Conservation (phyloP, 92 coral and sea anemone genomes). For the Epizoanthus scotinus region DNA sequence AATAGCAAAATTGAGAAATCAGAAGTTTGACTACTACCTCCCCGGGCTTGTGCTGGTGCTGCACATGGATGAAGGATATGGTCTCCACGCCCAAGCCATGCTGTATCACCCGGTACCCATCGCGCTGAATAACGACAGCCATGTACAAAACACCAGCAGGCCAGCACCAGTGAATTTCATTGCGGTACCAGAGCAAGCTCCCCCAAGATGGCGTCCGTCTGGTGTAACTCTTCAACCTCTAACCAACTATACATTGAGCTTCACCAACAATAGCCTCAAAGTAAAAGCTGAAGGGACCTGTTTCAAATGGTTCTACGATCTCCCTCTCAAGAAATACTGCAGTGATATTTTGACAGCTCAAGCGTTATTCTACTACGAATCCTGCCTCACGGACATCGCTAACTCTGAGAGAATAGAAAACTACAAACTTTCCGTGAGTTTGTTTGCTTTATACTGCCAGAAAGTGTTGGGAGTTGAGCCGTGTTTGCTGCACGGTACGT, state of each 20-base stretch:
- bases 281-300: constrained; percentile 43
- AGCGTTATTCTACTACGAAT: constrained; percentile 66
- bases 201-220: constrained; percentile 64
- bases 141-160: background rate
- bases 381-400: constrained; percentile 57
- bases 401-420: constrained; percentile 39
- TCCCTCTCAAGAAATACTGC: constrained; percentile 56
- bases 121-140: background rate
- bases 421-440: constrained; percentile 49
- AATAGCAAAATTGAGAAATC: constrained; percentile 26
- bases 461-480: constrained; percentile 40
- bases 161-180: constrained; percentile 25
- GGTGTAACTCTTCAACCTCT: constrained; percentile 54
- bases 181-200: constrained; percentile 26
- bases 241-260: constrained; percentile 56
- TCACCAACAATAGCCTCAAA: constrained; percentile 38
- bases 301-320: constrained; percentile 63
- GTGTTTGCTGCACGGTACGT: constrained; percentile 49
- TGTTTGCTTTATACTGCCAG: constrained; percentile 56
- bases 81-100: constrained; percentile 47
- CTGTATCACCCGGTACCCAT: constrained; percentile 31
- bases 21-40: constrained; percentile 46
- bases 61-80: constrained; percentile 67
- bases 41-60: constrained; percentile 51
- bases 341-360: constrained; percentile 52